Evolutionary conservation across 2,113 vertebrate species (phyloP), one percentile per base, ranked within the genome.

Genomic region (Hippoglossus stenolepis): DNA sequence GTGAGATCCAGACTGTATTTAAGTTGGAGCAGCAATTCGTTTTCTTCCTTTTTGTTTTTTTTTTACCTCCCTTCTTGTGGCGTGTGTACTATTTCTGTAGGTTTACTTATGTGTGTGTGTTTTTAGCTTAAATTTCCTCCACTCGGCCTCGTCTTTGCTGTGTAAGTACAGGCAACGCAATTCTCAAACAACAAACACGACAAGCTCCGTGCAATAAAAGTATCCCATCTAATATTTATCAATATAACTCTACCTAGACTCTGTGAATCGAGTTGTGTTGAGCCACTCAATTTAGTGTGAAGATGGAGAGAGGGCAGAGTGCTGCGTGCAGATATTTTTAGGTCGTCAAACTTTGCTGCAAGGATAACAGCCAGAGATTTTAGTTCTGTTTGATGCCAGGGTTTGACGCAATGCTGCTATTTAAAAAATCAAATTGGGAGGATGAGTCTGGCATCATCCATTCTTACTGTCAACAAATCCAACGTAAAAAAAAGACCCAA

Each of bases 221-320:
- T 80, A 87, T 80, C 71, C 84, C 92, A 94, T 93, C 83, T 84
- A 94, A 94, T 94, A 94, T 94, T 94, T 92, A 94, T 93, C 79
- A 54, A 31, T 57, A 80, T 57, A 82, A 77, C 80, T 84, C 77
- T 61, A 77, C 60, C 73, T 85, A 5, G 80, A 86, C 73, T 86
- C 63, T 58, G 79, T 74, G 79, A 87, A 85, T 64, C 73, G 69
- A 83, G 80, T 61, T 70, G 78, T 73, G 82, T 90, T 90, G 77
- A 75, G 78, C 56, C 67, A 78, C 77, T 90, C 87, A 79, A 86
- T 92, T 84, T 90, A 91, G 83, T 85, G 79, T 89, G 81, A 83
- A 83, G 79, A 74, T 61, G 68, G 53, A 68, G 72, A 76, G 67
- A 57, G 51, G 68, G 31, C 14, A 76, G 69, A 88, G 87, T 83